Base-by-base conservation (phyloP, 2,797 vertebrate genomes). In the Macropodus opercularis region DNA sequence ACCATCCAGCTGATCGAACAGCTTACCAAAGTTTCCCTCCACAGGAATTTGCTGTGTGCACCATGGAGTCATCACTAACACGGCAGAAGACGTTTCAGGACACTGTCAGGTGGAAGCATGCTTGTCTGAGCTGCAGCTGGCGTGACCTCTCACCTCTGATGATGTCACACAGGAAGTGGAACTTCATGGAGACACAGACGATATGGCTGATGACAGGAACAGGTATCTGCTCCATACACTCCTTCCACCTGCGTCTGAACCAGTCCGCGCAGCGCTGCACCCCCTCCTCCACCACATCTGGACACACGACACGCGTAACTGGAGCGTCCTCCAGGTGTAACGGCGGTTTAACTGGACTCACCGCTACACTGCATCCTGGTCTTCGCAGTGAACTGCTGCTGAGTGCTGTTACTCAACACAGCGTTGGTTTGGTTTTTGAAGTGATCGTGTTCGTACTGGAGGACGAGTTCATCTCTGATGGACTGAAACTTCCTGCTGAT, bases 161-260 rank as follows among this genome's bases (percentile, higher is more conserved):
- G 5, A 93, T 15, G 3, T 86, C 47, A 69, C 97, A 98, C 63
- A 98, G 72, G 83, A 95, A 93, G 46, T 85, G 69, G 69, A 96
- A 94, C 61, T 87, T 92, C 95, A 98, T 95, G 10, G 95, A 93
- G 12, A 94, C 34, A 59, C 97, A 98, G 32, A 98, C 52, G 19
- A 98, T 17, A 77, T 95, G 86, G 76, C 42, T 94, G 79, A 98
- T 17, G 43, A 98, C 3, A 0, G 96, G 95, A 1, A 94, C 75
- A 0, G 19, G 0, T 18, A 97, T 53, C 0, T 0, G 7, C 0
- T n/a, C 0, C 90, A 92, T 74, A 49, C 97, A 98, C 0, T 63
- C 35, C 0, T 0, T 0, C 48, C 95, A 80, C 69, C 88, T 95
- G 2, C 0, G 0, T 0, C 17, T 1, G 44, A 98, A 98, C 94